Conservation (phyloP, 2,113 vertebrate species). For the Paedocypris sp. region DNA sequence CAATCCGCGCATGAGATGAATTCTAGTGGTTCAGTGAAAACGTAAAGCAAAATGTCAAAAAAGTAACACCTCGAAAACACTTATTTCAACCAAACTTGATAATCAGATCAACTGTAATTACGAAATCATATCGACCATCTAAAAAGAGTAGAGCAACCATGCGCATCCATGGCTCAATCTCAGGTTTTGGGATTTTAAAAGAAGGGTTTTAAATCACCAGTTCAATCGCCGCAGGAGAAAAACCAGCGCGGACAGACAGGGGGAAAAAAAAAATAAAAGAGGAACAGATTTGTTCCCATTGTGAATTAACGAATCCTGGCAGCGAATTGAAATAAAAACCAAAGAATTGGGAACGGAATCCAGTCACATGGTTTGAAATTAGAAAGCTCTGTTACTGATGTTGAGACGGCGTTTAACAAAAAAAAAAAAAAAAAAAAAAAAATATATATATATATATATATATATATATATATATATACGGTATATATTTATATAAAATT, state of each 20-base stretch:
- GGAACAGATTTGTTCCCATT: background rate
- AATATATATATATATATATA: background rate
- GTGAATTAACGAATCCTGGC: background rate
- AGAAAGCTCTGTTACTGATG: conserved; percentile 26
- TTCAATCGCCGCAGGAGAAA: too few species aligned
- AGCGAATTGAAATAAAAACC: conserved; percentile 31
- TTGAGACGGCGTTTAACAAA: conserved; percentile 19
- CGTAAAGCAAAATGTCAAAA: too few species aligned
- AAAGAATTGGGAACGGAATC: conserved; percentile 44
- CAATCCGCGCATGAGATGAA: too few species aligned
- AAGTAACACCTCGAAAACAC: too few species aligned
- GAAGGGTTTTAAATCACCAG: too few species aligned
- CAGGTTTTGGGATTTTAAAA: too few species aligned
- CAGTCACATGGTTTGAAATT: conserved; percentile 55
- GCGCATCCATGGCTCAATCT: too few species aligned
- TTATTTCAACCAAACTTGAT: too few species aligned
- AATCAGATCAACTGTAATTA: too few species aligned
- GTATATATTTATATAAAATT: background rate
- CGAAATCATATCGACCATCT: too few species aligned
- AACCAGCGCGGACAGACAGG: background rate
- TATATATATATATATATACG: background rate
- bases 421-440: background rate
- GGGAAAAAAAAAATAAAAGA: background rate
- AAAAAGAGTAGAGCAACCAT: too few species aligned
- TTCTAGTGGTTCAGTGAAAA: too few species aligned